Conservation (phyloP, 1,140 invertebrate genomes). For the Gyrodactylus salaris region DNA sequence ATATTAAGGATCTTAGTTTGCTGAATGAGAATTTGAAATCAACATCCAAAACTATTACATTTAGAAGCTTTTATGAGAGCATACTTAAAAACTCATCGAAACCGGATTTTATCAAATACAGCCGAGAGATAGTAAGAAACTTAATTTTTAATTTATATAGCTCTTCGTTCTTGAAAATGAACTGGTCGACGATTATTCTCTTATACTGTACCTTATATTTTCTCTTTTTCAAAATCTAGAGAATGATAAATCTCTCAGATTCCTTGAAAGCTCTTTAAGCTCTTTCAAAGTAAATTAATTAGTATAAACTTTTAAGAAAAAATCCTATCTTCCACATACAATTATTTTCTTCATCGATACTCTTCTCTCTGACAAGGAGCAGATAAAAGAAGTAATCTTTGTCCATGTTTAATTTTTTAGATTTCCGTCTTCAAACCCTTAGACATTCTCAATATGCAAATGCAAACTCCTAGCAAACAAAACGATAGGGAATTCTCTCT, state of each 20-base stretch:
- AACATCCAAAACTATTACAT: background rate
- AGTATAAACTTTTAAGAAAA: background rate
- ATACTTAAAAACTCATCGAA: background rate
- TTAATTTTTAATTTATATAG: background rate
- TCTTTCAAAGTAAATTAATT: background rate
- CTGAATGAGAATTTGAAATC: background rate
- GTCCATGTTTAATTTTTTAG: background rate
- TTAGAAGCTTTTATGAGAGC: background rate
- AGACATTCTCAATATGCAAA: background rate
- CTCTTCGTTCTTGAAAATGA: background rate
- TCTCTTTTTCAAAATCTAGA: background rate
- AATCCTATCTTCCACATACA: background rate
- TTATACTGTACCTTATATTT: background rate
- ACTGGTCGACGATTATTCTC: background rate
- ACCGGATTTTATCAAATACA: background rate
- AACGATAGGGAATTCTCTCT: background rate
- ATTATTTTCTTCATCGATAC: background rate
- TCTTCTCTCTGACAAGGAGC: background rate
- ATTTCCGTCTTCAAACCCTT: background rate
- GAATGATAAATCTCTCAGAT: background rate
- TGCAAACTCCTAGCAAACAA: background rate
- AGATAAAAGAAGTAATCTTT: background rate
- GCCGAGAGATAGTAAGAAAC: background rate
- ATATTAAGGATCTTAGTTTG: background rate
- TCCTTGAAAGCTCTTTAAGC: background rate